Base-by-base conservation (phyloP, 2,797 vertebrate species). In the Hoplostethus atlanticus region DNA sequence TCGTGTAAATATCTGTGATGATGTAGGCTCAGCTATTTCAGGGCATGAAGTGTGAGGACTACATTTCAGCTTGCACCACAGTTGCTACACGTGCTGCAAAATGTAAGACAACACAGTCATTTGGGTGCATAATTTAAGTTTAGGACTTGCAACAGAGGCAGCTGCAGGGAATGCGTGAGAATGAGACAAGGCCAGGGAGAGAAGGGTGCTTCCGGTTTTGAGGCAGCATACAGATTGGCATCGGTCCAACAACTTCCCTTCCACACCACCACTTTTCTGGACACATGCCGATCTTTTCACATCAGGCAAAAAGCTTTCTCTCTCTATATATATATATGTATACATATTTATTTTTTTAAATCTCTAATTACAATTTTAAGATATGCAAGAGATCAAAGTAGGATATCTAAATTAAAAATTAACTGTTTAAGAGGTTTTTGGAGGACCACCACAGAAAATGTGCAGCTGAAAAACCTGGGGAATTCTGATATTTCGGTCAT, bases 281-380 rank as follows among this genome's bases (percentile, higher is more conserved):
- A 76, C 68, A 68, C 69, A 80, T 2, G 68, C 65, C 75, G 10
- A 76, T 58, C 21, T 34, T 31, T 48, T 48, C 30, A 48, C 17
- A 31, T 28, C 17, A 46, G 58, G 48, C 3, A 25, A 50, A 10
- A 64, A 51, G 13, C 12, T 38, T 51, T 34, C 38, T 36, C 48
- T 31, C 12, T 25, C 1, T 40, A 8, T 34, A 21, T 21, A 21
- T 21, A 1, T 21, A 21, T 21, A 21, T 1, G 21, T 21, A 21
- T 21, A 21, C 1, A 21, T 21, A 21, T 34, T 4, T 34, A 4
- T 40, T 40, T 40, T 40, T 40, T 40, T 55, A 42, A 52, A 76
- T 30, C 81, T 68, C 75, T 11, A 70, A 73, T 90, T 91, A 93
- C 91, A 92, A 92, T 91, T 91, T 73, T 68, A 81, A 93, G 91